phyloP scores from a whole-genome alignment of 2,888 invertebrate species.

The Leptogaster cylindrica region DNA sequence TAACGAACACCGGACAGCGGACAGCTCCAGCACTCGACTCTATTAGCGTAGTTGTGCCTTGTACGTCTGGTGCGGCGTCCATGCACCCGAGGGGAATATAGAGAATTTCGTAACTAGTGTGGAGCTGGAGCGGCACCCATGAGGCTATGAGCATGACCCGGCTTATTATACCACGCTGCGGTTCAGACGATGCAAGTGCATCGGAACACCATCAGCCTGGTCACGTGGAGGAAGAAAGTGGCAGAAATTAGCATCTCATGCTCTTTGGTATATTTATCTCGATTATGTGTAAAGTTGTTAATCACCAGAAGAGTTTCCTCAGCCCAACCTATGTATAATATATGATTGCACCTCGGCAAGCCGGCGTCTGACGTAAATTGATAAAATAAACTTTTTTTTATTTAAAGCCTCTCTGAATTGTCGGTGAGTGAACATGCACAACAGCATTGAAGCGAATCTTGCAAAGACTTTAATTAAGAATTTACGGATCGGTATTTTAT shows the following conservation, averaged over 20 bases:
- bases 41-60: too few species aligned
- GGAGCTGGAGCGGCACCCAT: too few species aligned
- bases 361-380: background rate
- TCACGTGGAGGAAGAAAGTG: background rate
- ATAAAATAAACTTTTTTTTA: background rate
- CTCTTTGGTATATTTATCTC: background rate
- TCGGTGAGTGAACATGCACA: too few species aligned
- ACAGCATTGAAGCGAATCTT: too few species aligned
- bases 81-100: too few species aligned
- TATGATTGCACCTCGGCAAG: background rate
- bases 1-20: too few species aligned
- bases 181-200: background rate
- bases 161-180: too few species aligned
- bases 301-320: background rate
- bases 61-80: too few species aligned
- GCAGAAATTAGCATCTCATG: background rate
- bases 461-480: background rate
- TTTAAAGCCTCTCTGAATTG: background rate
- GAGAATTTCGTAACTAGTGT: too few species aligned
- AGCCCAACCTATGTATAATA: too few species aligned
- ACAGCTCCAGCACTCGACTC: too few species aligned
- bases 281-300: background rate
- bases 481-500: background rate
- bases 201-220: background rate
- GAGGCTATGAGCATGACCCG: too few species aligned